Conservation (phyloP, 1,140 invertebrate genomes). For the Drosophila orena region DNA sequence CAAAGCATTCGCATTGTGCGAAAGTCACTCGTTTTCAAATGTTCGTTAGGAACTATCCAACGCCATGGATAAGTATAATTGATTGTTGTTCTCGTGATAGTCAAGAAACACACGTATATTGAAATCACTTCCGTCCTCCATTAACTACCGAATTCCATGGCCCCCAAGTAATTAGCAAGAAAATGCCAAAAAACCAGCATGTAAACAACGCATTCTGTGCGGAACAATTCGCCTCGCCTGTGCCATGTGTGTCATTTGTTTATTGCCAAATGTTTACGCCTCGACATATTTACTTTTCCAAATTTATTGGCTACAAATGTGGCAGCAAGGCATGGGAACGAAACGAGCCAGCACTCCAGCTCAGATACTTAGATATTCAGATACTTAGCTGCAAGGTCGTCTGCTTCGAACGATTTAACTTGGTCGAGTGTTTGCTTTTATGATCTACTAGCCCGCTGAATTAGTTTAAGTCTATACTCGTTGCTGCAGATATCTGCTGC, state of each 20-base stretch:
- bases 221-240: slow-evolving; percentile 44
- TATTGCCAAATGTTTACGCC: slow-evolving; percentile 33
- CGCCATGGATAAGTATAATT: slow-evolving; percentile 50
- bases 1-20: slow-evolving; percentile 57
- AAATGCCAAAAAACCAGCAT: slow-evolving; percentile 63
- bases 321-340: slow-evolving; percentile 74
- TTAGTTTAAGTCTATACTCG: slow-evolving; percentile 13
- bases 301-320: slow-evolving; percentile 71
- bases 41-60: slow-evolving; percentile 9
- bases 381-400: slow-evolving; percentile 51
- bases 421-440: slow-evolving; percentile 61
- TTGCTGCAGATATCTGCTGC: slow-evolving; percentile 23
- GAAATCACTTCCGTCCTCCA: slow-evolving; percentile 57
- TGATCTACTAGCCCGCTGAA: slow-evolving; percentile 58
- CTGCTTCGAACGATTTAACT: slow-evolving; percentile 29
- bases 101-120: slow-evolving; percentile 42
- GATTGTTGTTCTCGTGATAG: slow-evolving; percentile 49
- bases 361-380: slow-evolving; percentile 18
- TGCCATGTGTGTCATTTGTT: slow-evolving; percentile 20
- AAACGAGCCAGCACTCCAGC: slow-evolving; percentile 30
- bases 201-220: slow-evolving; percentile 38
- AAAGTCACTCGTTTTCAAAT: slow-evolving; percentile 33
- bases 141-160: slow-evolving; percentile 17
- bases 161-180: slow-evolving; percentile 65
- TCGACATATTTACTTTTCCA: slow-evolving; percentile 44